Base-by-base conservation (phyloP, 2,113 vertebrate species). In the Brachirus orientalis region DNA sequence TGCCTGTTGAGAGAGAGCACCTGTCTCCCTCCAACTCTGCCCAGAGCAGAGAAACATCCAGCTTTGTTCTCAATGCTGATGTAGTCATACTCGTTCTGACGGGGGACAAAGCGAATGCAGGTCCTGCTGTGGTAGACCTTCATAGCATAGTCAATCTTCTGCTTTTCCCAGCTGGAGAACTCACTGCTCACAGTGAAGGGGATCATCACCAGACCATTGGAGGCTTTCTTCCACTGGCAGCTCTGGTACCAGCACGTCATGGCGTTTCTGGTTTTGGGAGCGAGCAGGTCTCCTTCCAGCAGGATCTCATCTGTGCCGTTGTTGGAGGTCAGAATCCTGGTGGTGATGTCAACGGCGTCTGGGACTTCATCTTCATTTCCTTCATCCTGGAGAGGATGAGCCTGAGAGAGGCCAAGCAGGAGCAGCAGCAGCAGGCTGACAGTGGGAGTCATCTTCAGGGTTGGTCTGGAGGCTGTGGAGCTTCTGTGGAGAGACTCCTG, bases 221-320 rank as follows among this genome's bases (percentile, higher is more conserved):
- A 55, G n/a, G 11, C 1, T 69, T 74, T 74, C 28, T 0, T 64
- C 77, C 64, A 73, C 46, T 18, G 16, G 43, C 70, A 63, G 17
- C 1, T 37, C 47, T 64, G 10, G 54, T 2, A 36, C 46, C 20
- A 79, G 53, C 69, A 73, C 22, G 0, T 22, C 7, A 72, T 58
- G 40, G 75, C 63, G 10, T 53, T 78, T 58, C 57, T 67, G 55
- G 57, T 72, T 69, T 1, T 82, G 48, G 79, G 79, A 55, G 7
- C 33, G 10, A 77, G 35, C 44, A 77, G 10, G 64, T 82, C 79
- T 60, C 74, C 79, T 65, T 82, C 79, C 41, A 69, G 46, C 50
- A 75, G 52, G 20, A 54, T 36, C 45, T 70, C 54, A 11, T 61
- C 3, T 0, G 45, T 61, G 40, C 0, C 61, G 0, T 63, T 72